phyloP scores from a whole-genome alignment of 2,888 invertebrate genomes.

The Euclidia mi region DNA sequence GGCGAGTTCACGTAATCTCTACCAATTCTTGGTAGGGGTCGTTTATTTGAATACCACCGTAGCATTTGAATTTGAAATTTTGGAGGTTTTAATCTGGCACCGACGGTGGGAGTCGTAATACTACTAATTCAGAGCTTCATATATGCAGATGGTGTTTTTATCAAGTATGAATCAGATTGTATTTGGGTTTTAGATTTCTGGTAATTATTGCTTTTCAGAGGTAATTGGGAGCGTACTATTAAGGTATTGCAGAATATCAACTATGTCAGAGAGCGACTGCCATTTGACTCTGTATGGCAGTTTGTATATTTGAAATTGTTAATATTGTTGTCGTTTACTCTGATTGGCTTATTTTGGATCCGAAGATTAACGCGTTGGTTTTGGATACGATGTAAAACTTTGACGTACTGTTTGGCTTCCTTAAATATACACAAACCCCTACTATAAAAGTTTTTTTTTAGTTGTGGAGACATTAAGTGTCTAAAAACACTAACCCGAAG shows the following conservation, averaged over 20 bases:
- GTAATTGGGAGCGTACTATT: not conserved
- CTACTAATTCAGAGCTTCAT: constrained; percentile 77
- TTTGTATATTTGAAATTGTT: too few relatives aligned
- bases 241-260: not conserved
- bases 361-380: too few relatives aligned
- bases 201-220: not conserved
- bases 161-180: constrained; percentile 16
- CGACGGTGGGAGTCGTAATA: constrained; percentile 74
- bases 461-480: too few relatives aligned
- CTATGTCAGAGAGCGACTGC: too few relatives aligned
- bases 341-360: too few relatives aligned
- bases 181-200: not conserved
- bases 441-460: too few relatives aligned
- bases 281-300: too few relatives aligned
- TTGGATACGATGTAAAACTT: too few relatives aligned
- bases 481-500: too few relatives aligned
- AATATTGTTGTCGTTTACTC: too few relatives aligned
- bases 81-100: constrained; percentile 84
- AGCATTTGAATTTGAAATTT: constrained; percentile 87
- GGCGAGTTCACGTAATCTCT: constrained; percentile 10
- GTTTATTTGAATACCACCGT: constrained; percentile 80
- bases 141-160: constrained; percentile 54
- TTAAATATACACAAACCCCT: too few relatives aligned
- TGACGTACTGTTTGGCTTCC: too few relatives aligned
- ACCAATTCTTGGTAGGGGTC: constrained; percentile 58